Conservation (phyloP, 2,113 vertebrate genomes). For the Macrotis lagotis region DNA sequence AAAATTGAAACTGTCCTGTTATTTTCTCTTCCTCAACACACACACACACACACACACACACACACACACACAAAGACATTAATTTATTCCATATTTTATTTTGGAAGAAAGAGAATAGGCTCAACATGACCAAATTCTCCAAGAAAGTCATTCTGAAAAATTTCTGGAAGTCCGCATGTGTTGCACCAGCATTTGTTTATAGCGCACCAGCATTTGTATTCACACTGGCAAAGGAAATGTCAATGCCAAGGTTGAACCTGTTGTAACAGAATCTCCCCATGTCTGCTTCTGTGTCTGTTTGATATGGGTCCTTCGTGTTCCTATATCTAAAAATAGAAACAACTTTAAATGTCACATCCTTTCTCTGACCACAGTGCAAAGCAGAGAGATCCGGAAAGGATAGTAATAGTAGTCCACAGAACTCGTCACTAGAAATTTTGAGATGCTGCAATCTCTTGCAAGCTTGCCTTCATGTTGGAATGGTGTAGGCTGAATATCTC, state of each 20-base stretch:
- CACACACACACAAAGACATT: not conserved
- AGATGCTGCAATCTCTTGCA: not conserved
- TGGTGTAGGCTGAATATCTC: not conserved
- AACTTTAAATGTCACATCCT: slow-evolving; percentile 64
- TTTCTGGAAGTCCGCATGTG: not conserved
- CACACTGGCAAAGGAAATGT: slow-evolving; percentile 48
- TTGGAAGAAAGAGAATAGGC: slow-evolving; percentile 8
- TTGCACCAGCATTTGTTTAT: no score
- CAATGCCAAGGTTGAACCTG: slow-evolving; percentile 12
- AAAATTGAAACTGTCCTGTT: not conserved
- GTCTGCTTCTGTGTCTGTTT: slow-evolving; percentile 21
- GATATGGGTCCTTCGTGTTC: slow-evolving; percentile 33
- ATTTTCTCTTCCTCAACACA: not conserved
- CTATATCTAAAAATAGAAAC: slow-evolving; percentile 70
- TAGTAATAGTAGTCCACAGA: slow-evolving; percentile 11
- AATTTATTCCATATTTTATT: slow-evolving; percentile 5
- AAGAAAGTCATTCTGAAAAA: slow-evolving; percentile 32
- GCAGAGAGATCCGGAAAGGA: slow-evolving; percentile 43
- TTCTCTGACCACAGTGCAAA: slow-evolving; percentile 52
- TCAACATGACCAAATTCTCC: not conserved
- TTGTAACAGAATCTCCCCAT: slow-evolving; percentile 31
- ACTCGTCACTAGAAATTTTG: not conserved
- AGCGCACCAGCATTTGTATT: slow-evolving; percentile 7
- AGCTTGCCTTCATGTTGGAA: not conserved
- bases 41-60: no score